These are phyloP conservation scores for Enteromius thamalakanensis DNA, from an alignment of 2,797 vertebrate species.

Conservation along the genomic window DNA sequence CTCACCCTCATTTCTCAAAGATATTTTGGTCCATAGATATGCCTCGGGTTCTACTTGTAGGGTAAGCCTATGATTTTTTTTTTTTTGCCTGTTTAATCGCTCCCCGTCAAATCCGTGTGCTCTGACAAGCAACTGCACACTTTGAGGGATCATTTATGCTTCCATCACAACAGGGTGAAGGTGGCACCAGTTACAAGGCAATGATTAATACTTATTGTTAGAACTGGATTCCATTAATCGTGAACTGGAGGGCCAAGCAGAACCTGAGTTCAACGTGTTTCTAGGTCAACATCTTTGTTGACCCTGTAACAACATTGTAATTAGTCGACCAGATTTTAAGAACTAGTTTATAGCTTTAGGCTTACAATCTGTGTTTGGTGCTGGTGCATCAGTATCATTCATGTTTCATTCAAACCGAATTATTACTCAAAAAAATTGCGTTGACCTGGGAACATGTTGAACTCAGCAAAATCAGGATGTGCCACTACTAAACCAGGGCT, in stretches of 20 bases:
- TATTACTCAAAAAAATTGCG: no score
- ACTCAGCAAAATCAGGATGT: no score
- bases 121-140: neutral
- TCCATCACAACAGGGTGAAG: neutral
- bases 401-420: no score
- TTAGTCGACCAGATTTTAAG: no score
- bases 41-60: neutral
- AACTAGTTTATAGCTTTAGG: no score
- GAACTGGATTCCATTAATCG: neutral
- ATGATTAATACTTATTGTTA: neutral
- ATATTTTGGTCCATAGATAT: neutral
- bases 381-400: no score
- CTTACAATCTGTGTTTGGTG: no score
- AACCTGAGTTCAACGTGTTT: no score
- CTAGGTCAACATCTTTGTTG: no score
- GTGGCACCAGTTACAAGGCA: neutral
- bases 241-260: neutral
- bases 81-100: neutral
- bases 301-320: no score
- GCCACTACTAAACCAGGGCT: neutral
- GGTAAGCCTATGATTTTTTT: neutral
- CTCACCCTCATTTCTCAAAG: no score
- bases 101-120: neutral
- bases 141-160: neutral
- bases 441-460: no score